phyloP scores from a whole-genome alignment of 2,888 invertebrate genomes.

The Limnephilus auricula region DNA sequence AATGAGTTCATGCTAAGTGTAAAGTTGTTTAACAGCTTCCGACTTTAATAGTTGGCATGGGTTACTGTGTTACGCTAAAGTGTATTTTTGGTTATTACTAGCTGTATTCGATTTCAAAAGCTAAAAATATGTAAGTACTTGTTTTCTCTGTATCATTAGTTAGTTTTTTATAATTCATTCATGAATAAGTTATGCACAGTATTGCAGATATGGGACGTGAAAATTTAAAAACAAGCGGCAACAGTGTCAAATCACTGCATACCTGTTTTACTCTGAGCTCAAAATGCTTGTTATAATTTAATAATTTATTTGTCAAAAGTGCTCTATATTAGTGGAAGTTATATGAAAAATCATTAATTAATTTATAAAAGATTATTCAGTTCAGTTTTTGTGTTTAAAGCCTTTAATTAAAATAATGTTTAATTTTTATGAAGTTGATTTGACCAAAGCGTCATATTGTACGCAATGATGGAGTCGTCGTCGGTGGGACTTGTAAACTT shows the following conservation, averaged over 20 bases:
- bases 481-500: conserved; percentile 65
- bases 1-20: neutral
- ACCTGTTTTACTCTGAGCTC: conserved; percentile 56
- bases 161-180: conserved; percentile 39
- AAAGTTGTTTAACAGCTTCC: conserved; percentile 54
- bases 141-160: neutral
- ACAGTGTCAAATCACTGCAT: conserved; percentile 56
- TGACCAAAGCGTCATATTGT: conserved; percentile 81
- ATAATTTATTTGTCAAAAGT: neutral
- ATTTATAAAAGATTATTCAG: neutral
- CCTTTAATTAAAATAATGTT: neutral
- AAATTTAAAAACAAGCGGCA: conserved; percentile 50
- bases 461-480: conserved; percentile 81
- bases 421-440: conserved; percentile 67
- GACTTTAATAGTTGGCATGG: conserved; percentile 49
- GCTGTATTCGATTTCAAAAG: neutral
- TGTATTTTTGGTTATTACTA: conserved; percentile 14
- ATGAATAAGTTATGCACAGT: conserved; percentile 12
- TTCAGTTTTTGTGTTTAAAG: neutral
- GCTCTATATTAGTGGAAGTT: neutral
- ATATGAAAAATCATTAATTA: neutral
- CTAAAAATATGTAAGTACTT: neutral
- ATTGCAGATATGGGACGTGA: neutral
- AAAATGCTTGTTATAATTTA: conserved; percentile 57
- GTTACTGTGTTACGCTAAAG: conserved; percentile 60